These are phyloP conservation scores for Cuniculus paca DNA, from an alignment of 2,797 vertebrate genomes.

Conservation along the genomic window DNA sequence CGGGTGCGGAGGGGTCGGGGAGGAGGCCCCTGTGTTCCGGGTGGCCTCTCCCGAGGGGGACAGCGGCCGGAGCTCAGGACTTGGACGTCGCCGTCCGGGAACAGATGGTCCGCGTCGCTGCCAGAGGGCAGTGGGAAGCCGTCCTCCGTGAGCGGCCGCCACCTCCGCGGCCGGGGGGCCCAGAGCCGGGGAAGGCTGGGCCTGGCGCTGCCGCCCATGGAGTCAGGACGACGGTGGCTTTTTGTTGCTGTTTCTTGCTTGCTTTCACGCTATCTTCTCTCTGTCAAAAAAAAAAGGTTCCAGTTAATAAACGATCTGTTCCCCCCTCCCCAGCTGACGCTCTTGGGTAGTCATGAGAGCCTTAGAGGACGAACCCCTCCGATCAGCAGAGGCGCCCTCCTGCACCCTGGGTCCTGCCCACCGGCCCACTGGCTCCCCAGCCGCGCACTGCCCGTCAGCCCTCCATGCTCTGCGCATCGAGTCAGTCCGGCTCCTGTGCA, in stretches of 20 bases:
- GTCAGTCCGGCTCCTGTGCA: not conserved
- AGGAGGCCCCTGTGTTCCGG: not conserved
- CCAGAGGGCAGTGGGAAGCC: conserved; percentile 64
- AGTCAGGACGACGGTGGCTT: not conserved
- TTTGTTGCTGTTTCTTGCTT: not conserved
- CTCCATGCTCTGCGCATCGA: not conserved
- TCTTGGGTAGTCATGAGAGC: not conserved
- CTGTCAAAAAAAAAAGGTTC: not conserved
- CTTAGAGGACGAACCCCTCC: not conserved
- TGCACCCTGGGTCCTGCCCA: not conserved
- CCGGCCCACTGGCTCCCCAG: not conserved
- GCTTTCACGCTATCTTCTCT: conserved; percentile 42
- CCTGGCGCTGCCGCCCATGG: not conserved
- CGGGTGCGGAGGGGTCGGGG: not conserved
- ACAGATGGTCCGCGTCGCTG: conserved; percentile 66
- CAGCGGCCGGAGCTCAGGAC: not conserved
- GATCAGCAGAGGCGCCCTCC: not conserved
- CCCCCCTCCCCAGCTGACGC: not conserved
- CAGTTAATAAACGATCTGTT: not conserved
- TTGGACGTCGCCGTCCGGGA: conserved; percentile 17
- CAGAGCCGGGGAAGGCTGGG: not conserved
- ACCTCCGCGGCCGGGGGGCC: not conserved
- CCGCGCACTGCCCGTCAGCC: not conserved
- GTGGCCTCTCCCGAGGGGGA: not conserved
- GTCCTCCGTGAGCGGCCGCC: not conserved